Evolutionary conservation across 2,888 invertebrate genomes (phyloP), one percentile per base, ranked within the genome.

Genomic region (Coecobrya sp.): DNA sequence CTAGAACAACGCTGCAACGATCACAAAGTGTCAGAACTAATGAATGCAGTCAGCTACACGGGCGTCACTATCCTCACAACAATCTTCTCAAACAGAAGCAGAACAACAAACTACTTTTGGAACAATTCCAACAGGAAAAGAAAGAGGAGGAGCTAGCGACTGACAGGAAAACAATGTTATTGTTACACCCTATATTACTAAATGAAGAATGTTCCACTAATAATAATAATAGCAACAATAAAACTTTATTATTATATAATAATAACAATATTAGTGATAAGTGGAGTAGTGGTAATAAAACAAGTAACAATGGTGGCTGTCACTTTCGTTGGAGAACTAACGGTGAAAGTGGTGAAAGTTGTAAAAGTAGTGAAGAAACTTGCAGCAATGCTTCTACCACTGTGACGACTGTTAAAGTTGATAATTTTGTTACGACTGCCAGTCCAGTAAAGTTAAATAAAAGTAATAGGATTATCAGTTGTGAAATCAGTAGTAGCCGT

Each of bases 141-240:
- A n/a, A 70, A 55, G n/a, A 52, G 11, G 49, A 22, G 86, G 68
- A 65, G 52, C 13, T 27, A 19, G 30, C 25, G 30, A 27, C 76
- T 81, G 88, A 88, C 88, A 62, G 65, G 79, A 62, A 81, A 88
- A 62, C 88, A 88, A 88, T 88, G 30, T 45, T 88, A 45, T 62
- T 55, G 22, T 88, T 65, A 27, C 70, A 27, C 27, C 70, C 81
- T 1, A 5, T 30, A 73, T 86, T 86, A 73, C 73, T 86, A 73
- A 55, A 86, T 88, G 27, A 65, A 65, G 45, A 76, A 45, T 86
- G 52, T n/a, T 30, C 36, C 10, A 0, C 68, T 68, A 68, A 49
- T 85, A 45, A 68, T 65, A 65, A 55, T 36, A 82, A 59, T n/a
- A 42, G 36, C 27, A 59, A 27, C 42, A 84, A 62, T 84, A 62